Evolutionary conservation across 2,888 invertebrate species (phyloP), one percentile per base, ranked within the genome.

Genomic region (Chaetoderma sp.): DNA sequence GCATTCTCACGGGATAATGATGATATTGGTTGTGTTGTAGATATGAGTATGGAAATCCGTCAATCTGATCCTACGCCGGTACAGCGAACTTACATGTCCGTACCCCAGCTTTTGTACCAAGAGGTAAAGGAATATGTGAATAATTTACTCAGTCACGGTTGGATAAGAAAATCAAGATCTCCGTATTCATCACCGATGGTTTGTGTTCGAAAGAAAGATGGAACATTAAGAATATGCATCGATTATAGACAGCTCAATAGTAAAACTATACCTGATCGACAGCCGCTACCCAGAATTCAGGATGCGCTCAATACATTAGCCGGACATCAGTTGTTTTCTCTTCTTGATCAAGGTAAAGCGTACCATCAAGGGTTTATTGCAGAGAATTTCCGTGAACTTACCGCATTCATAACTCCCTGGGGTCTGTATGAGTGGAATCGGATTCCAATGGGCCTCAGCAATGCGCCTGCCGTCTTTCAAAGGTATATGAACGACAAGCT

Each of bases 101-200:
- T 74, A 23, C 74, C 68, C 25, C 45, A 30, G 32, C 70, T 71
- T 8, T 44, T 72, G 8, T 68, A 65, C 58, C 18, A 69, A 25
- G 74, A 75, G 47, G 74, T 74, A 1, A 73, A 74, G 36, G 67
- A 66, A 33, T 75, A 71, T 32, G 21, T 75, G 18, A 36, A 42
- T 10, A 66, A 70, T 42, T 44, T 73, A 8, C 6, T 71, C 16
- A 32, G 16, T 10, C 60, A 59, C 27, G 67, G 67, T 4, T 75
- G 59, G 60, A 69, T 73, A 10, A 60, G 42, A 3, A 63, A 56
- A 44, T 68, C 64, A 10, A 23, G 21, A 10, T 65, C 63, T 25
- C 57, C 73, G 0, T 71, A 67, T 64, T 32, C 59, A 18, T 60
- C 44, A 45, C 45, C 60, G 2, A 45, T 67, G 23, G 61, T 71